These are phyloP conservation scores for Vollenhovia emeryi DNA, from an alignment of 1,140 invertebrate genomes.

Conservation along the genomic window DNA sequence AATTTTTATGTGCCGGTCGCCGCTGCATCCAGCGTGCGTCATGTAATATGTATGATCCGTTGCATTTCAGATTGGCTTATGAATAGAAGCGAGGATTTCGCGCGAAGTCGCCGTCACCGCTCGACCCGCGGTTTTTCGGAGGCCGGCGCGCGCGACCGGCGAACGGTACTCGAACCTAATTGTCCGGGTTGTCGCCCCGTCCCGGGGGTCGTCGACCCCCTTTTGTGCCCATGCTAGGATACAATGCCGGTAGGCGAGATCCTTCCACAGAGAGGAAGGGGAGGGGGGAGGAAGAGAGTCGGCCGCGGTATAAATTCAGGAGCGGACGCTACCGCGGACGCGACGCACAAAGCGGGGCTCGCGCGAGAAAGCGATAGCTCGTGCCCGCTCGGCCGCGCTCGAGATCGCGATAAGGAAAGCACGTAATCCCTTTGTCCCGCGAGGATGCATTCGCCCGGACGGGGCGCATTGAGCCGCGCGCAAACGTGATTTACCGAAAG, in stretches of 20 bases:
- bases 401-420: slow-evolving; percentile 53
- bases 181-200: slow-evolving; percentile 57
- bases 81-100: slow-evolving; percentile 40
- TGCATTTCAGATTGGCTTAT: slow-evolving; percentile 59
- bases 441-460: slow-evolving; percentile 45
- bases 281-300: too few relatives aligned
- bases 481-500: slow-evolving; percentile 52
- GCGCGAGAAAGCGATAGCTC: not conserved
- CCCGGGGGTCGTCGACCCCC: slow-evolving; percentile 40
- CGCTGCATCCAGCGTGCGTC: not conserved
- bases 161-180: slow-evolving; percentile 54
- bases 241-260: slow-evolving; percentile 18
- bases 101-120: not conserved
- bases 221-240: slow-evolving; percentile 51
- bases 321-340: slow-evolving; percentile 30
- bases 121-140: not conserved
- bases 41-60: slow-evolving; percentile 61
- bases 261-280: slow-evolving; percentile 44
- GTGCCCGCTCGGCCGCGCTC: not conserved
- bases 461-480: slow-evolving; percentile 35
- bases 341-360: slow-evolving; percentile 28
- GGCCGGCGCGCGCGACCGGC: not conserved
- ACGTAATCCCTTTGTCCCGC: slow-evolving; percentile 53
- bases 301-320: slow-evolving; percentile 65
- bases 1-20: slow-evolving; percentile 34